A percentile compares a stretch with the other conserved stretches of the same genome.
These are phyloP conservation scores for Acrocephalus scirpaceus DNA, from an alignment of 2,797 vertebrate genomes.

Conservation along the genomic window DNA sequence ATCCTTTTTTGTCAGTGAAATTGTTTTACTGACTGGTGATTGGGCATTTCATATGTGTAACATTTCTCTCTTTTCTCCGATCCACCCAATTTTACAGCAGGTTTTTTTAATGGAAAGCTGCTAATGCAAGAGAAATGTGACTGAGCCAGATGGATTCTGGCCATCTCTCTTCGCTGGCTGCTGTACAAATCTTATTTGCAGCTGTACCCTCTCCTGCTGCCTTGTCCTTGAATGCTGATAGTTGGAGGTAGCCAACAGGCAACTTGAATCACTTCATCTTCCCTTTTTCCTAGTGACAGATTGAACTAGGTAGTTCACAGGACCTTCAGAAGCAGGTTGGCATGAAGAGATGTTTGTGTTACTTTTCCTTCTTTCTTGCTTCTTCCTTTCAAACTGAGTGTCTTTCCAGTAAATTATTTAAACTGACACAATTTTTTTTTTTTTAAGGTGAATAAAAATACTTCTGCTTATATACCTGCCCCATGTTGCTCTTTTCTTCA, in stretches of 20 bases:
- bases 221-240: not conserved
- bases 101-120: not conserved
- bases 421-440: not conserved
- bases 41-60: rapidly evolving
- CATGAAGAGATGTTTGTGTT: not conserved
- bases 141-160: not conserved
- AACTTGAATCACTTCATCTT: not conserved
- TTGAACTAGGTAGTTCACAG: not conserved
- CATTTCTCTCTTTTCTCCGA: not conserved
- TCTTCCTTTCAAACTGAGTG: not conserved
- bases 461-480: not conserved
- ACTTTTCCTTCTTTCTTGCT: not conserved
- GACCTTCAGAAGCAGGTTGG: not conserved
- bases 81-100: not conserved
- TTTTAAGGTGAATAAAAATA: constrained; percentile 19
- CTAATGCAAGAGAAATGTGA: not conserved
- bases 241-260: not conserved
- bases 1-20: not conserved
- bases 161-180: not conserved
- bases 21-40: not conserved
- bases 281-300: not conserved
- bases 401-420: constrained; percentile 15
- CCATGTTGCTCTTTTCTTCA: not conserved
- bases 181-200: not conserved
- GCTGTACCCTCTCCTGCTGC: not conserved